Conservation (phyloP, 2,113 vertebrate genomes). For the Syrrhaptes paradoxus region DNA sequence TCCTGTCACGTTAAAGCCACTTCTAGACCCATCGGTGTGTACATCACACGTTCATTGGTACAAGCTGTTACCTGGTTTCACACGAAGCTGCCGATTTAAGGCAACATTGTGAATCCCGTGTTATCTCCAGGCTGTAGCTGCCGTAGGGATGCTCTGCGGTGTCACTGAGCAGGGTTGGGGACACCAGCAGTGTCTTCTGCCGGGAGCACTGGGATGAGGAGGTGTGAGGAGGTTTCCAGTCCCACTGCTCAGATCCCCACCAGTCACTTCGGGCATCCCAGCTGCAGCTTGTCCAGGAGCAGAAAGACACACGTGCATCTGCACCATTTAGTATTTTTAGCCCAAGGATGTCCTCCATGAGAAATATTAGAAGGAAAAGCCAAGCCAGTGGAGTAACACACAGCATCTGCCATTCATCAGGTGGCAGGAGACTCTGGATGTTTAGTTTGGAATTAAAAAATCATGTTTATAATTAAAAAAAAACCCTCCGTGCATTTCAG, state of each 20-base stretch:
- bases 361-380: not conserved
- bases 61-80: not conserved
- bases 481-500: rapidly evolving
- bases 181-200: not conserved
- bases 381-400: rapidly evolving
- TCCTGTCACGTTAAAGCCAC: not conserved
- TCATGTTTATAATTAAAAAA: not conserved
- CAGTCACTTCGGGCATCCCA: not conserved
- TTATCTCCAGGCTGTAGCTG: not conserved
- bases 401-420: not conserved
- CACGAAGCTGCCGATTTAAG: not conserved
- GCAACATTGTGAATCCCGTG: not conserved
- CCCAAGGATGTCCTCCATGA: rapidly evolving
- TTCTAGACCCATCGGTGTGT: not conserved
- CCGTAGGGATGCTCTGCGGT: not conserved
- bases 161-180: rapidly evolving
- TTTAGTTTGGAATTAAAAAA: not conserved
- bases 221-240: not conserved
- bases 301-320: not conserved
- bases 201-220: not conserved
- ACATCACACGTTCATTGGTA: not conserved
- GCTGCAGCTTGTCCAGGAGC: not conserved
- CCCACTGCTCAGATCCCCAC: not conserved
- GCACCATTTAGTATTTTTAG: not conserved
- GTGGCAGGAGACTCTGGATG: not conserved